Percentiles rank a stretch among this genome's conserved stretches.
Conservation (phyloP, 2,113 vertebrate species). For the Cercopithecus mona region DNA sequence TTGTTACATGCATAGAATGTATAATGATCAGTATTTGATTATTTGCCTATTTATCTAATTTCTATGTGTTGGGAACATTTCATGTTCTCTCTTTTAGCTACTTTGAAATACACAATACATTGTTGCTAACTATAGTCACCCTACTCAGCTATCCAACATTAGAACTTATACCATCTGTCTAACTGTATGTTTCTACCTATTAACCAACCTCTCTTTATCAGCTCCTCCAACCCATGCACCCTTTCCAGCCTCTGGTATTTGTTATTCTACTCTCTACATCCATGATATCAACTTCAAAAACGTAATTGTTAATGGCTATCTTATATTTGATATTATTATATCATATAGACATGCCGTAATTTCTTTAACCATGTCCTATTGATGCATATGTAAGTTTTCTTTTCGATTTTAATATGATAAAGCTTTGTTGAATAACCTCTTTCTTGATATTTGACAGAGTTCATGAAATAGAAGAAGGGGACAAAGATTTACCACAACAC, state of each 20-base stretch:
- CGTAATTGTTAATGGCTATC: background rate
- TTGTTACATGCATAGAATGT: background rate
- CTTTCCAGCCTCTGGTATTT: background rate
- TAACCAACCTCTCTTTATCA: background rate
- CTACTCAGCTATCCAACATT: background rate
- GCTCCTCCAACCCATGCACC: background rate
- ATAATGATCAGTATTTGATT: background rate
- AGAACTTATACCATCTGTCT: background rate
- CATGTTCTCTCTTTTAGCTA: background rate
- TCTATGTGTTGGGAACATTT: background rate
- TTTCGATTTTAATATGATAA: slow-evolving; percentile 30
- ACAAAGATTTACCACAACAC: background rate
- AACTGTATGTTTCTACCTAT: background rate
- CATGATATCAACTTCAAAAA: background rate
- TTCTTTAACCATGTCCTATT: slow-evolving; percentile 21
- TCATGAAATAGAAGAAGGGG: slow-evolving; percentile 37
- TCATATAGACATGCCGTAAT: slow-evolving; percentile 10
- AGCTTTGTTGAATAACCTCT: background rate
- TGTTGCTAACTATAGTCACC: background rate
- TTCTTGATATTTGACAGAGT: slow-evolving; percentile 42
- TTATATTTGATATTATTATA: slow-evolving; percentile 29
- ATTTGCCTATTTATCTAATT: background rate
- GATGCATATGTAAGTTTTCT: background rate
- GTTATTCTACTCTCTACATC: background rate
- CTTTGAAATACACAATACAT: background rate